Conservation (phyloP, 2,113 vertebrate species). For the Dicrurus megarhynchus region DNA sequence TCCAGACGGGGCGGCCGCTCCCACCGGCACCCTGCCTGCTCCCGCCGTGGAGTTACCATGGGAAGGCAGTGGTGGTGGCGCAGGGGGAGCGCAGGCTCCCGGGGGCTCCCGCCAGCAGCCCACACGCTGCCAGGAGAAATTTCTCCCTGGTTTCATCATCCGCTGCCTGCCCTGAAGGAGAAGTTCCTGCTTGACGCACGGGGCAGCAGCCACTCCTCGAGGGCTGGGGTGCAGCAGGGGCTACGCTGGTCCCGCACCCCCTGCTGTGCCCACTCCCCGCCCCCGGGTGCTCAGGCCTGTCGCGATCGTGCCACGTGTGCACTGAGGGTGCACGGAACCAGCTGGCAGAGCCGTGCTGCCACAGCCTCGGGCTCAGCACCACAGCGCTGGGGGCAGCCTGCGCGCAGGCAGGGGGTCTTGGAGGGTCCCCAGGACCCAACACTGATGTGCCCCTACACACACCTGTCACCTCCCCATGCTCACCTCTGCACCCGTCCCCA, state of each 20-base stretch:
- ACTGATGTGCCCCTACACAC: rapidly evolving
- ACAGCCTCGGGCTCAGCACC: not conserved
- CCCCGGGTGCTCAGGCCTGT: not conserved
- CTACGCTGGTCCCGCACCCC: not conserved
- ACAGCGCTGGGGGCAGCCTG: not conserved
- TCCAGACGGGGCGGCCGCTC: not conserved
- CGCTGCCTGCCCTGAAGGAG: not conserved
- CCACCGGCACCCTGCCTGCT: not conserved
- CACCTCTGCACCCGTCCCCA: not conserved
- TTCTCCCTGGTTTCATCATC: constrained; percentile 69
- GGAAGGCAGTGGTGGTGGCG: not conserved
- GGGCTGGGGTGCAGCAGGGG: not conserved
- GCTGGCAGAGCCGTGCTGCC: not conserved
- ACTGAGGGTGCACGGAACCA: constrained; percentile 28
- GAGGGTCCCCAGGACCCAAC: not conserved
- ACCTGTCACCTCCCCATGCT: not conserved
- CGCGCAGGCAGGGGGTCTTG: not conserved
- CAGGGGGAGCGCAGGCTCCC: constrained; percentile 39
- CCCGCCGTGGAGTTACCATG: constrained; percentile 15
- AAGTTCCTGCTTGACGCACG: not conserved
- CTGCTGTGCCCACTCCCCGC: not conserved
- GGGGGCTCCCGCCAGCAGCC: constrained; percentile 55
- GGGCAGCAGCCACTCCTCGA: not conserved
- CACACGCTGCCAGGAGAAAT: constrained; percentile 36
- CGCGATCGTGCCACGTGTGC: constrained; percentile 42